Conservation (phyloP, 2,113 vertebrate genomes). For the Chaetodon trifascialis region DNA sequence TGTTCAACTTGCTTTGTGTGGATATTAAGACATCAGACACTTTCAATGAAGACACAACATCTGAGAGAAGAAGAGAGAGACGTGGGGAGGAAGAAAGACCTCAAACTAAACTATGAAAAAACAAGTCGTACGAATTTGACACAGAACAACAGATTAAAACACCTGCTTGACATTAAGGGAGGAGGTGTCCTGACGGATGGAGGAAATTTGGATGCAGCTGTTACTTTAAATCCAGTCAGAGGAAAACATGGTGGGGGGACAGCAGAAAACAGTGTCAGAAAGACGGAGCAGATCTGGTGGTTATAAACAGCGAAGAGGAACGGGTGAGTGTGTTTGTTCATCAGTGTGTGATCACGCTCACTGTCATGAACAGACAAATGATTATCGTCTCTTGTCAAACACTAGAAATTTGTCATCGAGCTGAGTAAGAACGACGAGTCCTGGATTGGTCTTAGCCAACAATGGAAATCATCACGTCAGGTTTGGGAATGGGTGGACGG, state of each 20-base stretch:
- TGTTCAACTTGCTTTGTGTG: too few species aligned
- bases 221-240: slow-evolving; percentile 3
- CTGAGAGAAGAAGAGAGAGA: too few species aligned
- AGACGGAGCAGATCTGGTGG: slow-evolving; percentile 27
- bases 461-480: too few species aligned
- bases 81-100: neutral
- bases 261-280: neutral
- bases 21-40: too few species aligned
- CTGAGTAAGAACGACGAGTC: neutral
- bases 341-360: too few species aligned
- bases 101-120: neutral
- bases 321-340: slow-evolving; percentile 20
- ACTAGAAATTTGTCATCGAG: neutral
- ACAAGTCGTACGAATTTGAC: neutral
- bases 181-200: slow-evolving; percentile 28
- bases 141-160: neutral
- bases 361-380: neutral
- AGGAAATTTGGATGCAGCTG: neutral
- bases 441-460: neutral
- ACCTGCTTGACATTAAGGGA: neutral
- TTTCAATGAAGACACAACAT: too few species aligned
- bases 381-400: neutral
- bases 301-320: slow-evolving; percentile 16
- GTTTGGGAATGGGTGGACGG: slow-evolving; percentile 10
- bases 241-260: neutral